Percentiles rank a stretch among this genome's conserved stretches.
Conservation (phyloP, 2,888 invertebrate species). For the Campaea margaritaria region DNA sequence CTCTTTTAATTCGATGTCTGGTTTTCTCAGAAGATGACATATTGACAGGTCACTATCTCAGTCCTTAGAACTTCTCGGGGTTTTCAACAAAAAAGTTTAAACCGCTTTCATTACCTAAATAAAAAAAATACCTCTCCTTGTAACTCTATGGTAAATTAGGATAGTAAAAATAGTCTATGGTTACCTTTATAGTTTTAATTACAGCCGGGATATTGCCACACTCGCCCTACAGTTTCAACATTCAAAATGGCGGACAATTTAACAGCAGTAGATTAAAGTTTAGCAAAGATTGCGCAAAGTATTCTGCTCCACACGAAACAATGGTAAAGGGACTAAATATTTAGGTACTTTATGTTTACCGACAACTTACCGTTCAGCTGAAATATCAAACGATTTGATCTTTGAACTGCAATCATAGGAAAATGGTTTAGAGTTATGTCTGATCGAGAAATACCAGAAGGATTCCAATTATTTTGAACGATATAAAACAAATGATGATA, state of each 20-base stretch:
- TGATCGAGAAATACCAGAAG: slow-evolving; percentile 1
- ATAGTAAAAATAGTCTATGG: not conserved
- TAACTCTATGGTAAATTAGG: no score
- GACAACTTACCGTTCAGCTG: slow-evolving; percentile 17
- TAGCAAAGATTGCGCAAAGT: slow-evolving; percentile 22
- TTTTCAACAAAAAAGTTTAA: no score
- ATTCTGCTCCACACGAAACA: slow-evolving; percentile 29
- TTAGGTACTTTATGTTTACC: slow-evolving; percentile 6
- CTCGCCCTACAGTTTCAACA: not conserved
- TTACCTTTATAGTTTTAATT: slow-evolving; percentile 2
- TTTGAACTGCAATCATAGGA: slow-evolving; percentile 24
- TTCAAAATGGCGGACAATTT: slow-evolving; percentile 27
- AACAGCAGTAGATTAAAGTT: slow-evolving; percentile 25
- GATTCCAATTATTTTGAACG: no score
- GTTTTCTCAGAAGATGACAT: no score
- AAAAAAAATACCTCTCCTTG: no score
- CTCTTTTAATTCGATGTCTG: no score
- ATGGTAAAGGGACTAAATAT: slow-evolving; percentile 31
- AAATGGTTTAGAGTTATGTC: slow-evolving; percentile 20
- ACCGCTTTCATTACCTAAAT: no score
- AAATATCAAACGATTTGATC: slow-evolving; percentile 41
- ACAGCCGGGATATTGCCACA: slow-evolving; percentile 3
- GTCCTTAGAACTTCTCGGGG: no score
- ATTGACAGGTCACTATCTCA: no score
- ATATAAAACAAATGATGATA: no score